Base-by-base conservation (phyloP, 2,888 invertebrate genomes). In the Cotesia congregata region DNA sequence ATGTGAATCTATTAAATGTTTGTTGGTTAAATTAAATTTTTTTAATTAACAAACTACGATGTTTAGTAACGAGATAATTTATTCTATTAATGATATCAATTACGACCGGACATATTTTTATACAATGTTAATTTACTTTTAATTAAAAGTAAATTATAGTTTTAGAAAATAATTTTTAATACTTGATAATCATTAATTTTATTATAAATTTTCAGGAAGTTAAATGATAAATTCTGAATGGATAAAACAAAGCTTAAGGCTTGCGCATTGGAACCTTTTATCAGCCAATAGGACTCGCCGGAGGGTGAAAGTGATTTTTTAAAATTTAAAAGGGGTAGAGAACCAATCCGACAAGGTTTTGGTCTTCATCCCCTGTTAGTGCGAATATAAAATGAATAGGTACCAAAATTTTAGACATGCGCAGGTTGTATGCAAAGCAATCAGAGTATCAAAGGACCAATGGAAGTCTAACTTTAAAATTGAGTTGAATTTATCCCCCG, bases 311-410 rank as follows among this genome's bases (percentile, higher is more conserved):
- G 50, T 6, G 67, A 59, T 79, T 82, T 81, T 82, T 85, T 82
- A 83, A 83, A 78, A 78, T 82, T 72, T 67, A 78, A 83, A 80
- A 67, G 67, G 64, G 75, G 81, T 81, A 81, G 70, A 62, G 61
- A 41, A 17, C 15, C 70, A 60, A 65, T 60, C 59, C 59, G 40
- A 68, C 59, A 7, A 15, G 50, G 15, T 41, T 1, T 12, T 69
- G 50, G 15, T 41, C 4, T 12, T 69, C 50, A 72, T 20, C 50
- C 50, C 50, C 30, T 7, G 2, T 9, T 65, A 12, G 4, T 65
- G 30, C 30, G 30, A 12, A 12, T 65, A 38, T 20, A 65, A 12
- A 30, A 38, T 12, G 12, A 12, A 30, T 30, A 12, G 9, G 30
- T 30, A 30, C 7, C n/a, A 12, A 15, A 7, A 30, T 30, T 60